Evolutionary conservation across 2,113 vertebrate genomes (phyloP).

Genomic region (Cyprinus carpio): DNA sequence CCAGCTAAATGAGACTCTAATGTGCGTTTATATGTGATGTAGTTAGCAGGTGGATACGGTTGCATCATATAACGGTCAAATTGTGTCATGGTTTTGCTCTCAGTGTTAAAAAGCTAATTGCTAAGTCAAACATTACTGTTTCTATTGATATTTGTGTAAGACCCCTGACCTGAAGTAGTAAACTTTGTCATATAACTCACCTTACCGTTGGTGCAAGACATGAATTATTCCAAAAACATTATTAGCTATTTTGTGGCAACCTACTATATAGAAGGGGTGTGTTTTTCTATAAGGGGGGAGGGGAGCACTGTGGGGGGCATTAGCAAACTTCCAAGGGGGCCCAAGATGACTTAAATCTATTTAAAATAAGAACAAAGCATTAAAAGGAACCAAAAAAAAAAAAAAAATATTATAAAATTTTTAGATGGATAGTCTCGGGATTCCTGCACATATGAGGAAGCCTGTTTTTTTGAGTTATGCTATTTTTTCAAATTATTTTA

Average conservation of each 20-base stretch:
- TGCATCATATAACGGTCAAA: constrained; percentile 10
- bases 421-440: no score
- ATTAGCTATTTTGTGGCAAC: no score
- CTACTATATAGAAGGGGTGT: no score
- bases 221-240: not conserved
- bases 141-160: not conserved
- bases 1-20: constrained; percentile 38
- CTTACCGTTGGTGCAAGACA: not conserved
- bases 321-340: no score
- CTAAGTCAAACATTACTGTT: not conserved
- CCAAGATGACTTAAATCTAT: not conserved
- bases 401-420: no score
- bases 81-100: not conserved
- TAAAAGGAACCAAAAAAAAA: not conserved
- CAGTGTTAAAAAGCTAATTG: not conserved
- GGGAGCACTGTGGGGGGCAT: no score
- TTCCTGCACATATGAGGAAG: not conserved
- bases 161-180: not conserved
- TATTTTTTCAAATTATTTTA: no score
- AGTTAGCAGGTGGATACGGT: constrained; percentile 24
- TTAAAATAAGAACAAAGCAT: not conserved
- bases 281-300: no score
- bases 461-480: no score
- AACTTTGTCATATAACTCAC: not conserved
- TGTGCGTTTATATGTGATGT: constrained; percentile 21